Evolutionary conservation across 2,888 invertebrate species (phyloP).

Genomic region (Belgica antarctica): DNA sequence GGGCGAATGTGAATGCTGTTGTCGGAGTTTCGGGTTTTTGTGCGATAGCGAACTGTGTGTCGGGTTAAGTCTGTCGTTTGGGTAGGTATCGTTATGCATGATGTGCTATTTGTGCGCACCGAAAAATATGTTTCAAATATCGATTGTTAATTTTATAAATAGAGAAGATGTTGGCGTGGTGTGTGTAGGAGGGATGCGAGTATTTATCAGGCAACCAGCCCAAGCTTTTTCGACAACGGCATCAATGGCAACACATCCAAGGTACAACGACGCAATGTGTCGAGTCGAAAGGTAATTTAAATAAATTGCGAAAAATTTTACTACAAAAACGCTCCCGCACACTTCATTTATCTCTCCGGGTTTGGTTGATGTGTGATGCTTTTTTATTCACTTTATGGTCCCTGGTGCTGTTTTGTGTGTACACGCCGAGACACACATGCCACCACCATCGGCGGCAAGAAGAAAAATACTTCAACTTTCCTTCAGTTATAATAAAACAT

Average conservation of each 20-base stretch:
- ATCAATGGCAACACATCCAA: neutral
- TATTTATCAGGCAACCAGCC: slow-evolving; percentile 3
- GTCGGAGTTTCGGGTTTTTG: slow-evolving; percentile 5
- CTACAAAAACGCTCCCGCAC: neutral
- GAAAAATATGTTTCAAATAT: slow-evolving; percentile 31
- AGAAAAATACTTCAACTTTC: neutral
- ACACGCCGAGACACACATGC: neutral
- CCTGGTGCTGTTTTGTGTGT: neutral
- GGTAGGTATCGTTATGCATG: slow-evolving; percentile 16
- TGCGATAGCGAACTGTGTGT: no score
- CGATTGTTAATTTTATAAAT: slow-evolving; percentile 41
- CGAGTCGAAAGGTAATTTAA: slow-evolving; percentile 32
- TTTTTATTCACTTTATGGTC: neutral
- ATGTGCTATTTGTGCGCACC: slow-evolving; percentile 11
- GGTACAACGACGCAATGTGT: neutral
- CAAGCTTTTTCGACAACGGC: neutral
- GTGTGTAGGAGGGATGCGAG: neutral
- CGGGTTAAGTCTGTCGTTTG: no score
- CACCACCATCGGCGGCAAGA: neutral
- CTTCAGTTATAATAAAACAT: slow-evolving; percentile 32
- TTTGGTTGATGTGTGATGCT: neutral
- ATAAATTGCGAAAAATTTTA: slow-evolving; percentile 39
- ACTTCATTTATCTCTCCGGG: neutral
- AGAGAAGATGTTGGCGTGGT: slow-evolving; percentile 4
- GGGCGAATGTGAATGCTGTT: slow-evolving; percentile 6